Conservation (phyloP, 2,113 vertebrate species). For the Amphiprion ocellaris region DNA sequence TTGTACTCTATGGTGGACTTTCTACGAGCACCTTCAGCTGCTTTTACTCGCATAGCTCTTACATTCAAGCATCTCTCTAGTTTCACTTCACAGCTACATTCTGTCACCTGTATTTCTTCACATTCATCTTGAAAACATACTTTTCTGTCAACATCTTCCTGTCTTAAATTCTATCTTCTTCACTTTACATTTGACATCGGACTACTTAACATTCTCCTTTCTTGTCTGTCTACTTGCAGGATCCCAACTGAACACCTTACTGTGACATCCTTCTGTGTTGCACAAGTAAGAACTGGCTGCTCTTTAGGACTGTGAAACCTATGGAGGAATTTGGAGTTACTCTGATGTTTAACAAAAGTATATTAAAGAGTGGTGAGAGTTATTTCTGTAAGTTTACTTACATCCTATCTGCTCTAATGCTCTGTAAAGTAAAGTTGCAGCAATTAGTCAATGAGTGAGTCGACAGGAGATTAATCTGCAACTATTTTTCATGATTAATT, state of each 20-base stretch:
- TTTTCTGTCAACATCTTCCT: not conserved
- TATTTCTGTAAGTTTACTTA: not conserved
- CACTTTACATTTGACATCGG: conserved; percentile 19
- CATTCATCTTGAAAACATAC: not conserved
- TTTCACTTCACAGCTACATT: not conserved
- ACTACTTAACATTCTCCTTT: conserved; percentile 21
- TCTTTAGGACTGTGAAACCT: not conserved
- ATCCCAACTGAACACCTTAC: conserved; percentile 57
- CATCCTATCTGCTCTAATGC: not conserved
- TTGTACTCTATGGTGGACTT: not conserved
- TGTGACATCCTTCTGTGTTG: conserved; percentile 35
- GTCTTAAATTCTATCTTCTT: conserved; percentile 32
- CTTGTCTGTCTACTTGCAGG: conserved; percentile 56
- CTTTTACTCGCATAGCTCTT: conserved; percentile 4
- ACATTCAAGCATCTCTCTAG: conserved; percentile 26
- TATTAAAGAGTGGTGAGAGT: not conserved
- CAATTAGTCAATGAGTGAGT: not conserved
- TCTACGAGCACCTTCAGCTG: not conserved
- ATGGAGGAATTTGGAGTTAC: conserved; percentile 21
- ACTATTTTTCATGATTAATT: no score
- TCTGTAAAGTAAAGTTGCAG: not conserved
- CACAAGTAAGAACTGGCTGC: not conserved
- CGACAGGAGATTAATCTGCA: not conserved
- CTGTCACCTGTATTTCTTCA: conserved; percentile 1
- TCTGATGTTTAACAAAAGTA: not conserved